phyloP scores from a whole-genome alignment of 2,888 invertebrate genomes.

The Luffia ferchaultella region DNA sequence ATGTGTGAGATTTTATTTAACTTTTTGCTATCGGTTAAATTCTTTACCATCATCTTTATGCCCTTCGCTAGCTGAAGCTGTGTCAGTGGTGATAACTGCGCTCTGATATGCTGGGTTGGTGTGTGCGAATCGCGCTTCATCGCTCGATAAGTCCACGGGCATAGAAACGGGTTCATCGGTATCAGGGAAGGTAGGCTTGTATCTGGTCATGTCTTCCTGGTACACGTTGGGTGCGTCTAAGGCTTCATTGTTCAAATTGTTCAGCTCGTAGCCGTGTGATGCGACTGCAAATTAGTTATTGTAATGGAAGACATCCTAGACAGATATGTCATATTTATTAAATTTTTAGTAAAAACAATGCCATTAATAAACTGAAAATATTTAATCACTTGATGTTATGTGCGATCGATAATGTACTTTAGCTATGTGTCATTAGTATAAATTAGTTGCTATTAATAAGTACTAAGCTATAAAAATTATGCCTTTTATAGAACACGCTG shows the following conservation, averaged over 20 bases:
- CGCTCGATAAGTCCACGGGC: constrained; percentile 45
- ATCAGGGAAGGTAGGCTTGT: constrained; percentile 44
- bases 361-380: neutral
- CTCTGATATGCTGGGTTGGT: constrained; percentile 80
- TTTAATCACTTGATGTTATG: neutral
- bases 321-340: neutral
- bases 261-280: constrained; percentile 71
- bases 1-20: no score
- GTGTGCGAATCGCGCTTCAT: constrained; percentile 70
- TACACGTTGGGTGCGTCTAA: constrained; percentile 68
- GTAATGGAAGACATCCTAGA: neutral
- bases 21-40: no score
- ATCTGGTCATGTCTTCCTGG: constrained; percentile 47
- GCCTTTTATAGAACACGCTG: no score
- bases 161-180: constrained; percentile 53
- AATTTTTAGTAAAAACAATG: neutral
- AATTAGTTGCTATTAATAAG: no score
- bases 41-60: constrained; percentile 51
- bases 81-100: constrained; percentile 69
- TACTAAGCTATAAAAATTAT: no score
- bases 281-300: constrained; percentile 52
- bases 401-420: no score
- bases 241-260: constrained; percentile 71
- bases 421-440: neutral
- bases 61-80: constrained; percentile 37